Conservation (phyloP, 1,140 invertebrate species). For the Macrosteles quadrilineatus region DNA sequence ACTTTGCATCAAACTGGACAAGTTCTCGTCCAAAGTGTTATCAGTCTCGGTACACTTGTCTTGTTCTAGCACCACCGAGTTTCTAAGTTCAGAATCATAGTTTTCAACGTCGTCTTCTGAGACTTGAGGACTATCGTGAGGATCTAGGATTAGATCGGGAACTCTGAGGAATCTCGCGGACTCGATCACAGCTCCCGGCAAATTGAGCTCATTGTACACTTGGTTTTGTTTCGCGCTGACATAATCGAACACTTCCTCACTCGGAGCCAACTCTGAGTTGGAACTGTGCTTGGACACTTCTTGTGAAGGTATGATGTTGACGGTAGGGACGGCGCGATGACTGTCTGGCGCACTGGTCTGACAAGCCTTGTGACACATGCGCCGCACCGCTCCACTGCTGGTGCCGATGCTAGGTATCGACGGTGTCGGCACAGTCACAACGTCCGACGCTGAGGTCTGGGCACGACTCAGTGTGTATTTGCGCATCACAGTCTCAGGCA, state of each 20-base stretch:
- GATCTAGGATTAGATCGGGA: not conserved
- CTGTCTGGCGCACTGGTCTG: constrained; percentile 32
- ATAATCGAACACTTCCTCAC: not conserved
- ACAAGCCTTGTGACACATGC: constrained; percentile 31
- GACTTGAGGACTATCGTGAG: not conserved
- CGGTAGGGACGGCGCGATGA: not conserved
- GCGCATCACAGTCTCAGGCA: constrained; percentile 45
- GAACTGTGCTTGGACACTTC: constrained; percentile 12
- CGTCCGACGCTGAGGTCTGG: constrained; percentile 28
- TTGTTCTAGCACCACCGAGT: not conserved
- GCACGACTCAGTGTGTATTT: constrained; percentile 38
- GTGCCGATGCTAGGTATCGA: constrained; percentile 16
- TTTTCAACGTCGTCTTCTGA: not conserved
- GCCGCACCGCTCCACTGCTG: constrained; percentile 3
- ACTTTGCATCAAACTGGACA: not conserved
- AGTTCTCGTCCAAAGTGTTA: not conserved
- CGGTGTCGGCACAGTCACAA: constrained; percentile 26
- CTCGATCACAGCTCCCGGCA: not conserved
- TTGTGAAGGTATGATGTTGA: constrained; percentile 16
- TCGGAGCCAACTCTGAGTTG: not conserved
- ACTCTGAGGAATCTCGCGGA: not conserved
- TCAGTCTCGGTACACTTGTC: not conserved
- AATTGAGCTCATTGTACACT: constrained; percentile 7
- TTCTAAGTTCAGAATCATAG: not conserved
- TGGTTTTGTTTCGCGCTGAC: not conserved